Evolutionary conservation across 1,140 invertebrate species (phyloP).

Genomic region (Bombus pyrosoma): DNA sequence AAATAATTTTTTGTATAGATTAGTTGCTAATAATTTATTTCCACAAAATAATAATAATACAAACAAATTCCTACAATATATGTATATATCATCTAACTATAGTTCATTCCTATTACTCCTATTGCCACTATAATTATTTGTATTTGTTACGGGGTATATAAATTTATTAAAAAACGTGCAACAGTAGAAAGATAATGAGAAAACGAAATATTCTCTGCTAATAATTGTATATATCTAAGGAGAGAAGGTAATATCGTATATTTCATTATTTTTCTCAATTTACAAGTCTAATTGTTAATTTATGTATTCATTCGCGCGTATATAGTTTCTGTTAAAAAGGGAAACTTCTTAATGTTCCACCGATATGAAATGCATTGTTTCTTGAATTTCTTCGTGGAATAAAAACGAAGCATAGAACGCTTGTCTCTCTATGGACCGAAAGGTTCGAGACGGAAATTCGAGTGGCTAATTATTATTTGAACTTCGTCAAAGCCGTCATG

Average conservation of each 20-base stretch:
- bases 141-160: no score
- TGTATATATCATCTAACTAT: no score
- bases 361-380: not conserved
- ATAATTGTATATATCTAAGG: no score
- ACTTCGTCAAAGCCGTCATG: not conserved
- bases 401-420: not conserved
- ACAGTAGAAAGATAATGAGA: no score
- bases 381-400: not conserved
- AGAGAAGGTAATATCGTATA: not conserved
- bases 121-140: no score
- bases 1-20: no score
- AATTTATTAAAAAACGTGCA: no score
- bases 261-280: not conserved
- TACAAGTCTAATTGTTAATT: not conserved
- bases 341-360: not conserved
- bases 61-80: no score
- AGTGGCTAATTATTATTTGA: conserved; percentile 40
- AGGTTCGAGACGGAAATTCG: not conserved
- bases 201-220: no score
- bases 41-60: no score
- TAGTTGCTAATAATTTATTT: no score
- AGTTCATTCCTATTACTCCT: no score
- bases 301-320: not conserved
- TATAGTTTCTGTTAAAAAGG: not conserved
- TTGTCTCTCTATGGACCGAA: not conserved